Percentiles rank a stretch among this genome's conserved stretches.
phyloP scores from a whole-genome alignment of 2,888 invertebrate species.

The Eurytoma californica region DNA sequence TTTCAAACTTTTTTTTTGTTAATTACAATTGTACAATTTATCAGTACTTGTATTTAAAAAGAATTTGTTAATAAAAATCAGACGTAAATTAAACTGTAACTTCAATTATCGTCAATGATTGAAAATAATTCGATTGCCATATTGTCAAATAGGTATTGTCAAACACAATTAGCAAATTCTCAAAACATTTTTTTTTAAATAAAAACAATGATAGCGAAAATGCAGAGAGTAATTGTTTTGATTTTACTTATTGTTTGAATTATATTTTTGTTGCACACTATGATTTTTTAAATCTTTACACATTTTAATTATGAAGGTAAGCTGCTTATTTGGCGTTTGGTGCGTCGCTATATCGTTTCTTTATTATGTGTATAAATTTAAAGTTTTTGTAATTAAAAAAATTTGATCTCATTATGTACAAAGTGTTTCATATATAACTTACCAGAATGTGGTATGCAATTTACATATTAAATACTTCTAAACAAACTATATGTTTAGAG shows the following conservation, averaged over 20 bases:
- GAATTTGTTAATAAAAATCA: constrained; percentile 24
- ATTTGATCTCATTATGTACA: constrained; percentile 52
- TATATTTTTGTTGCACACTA: constrained; percentile 30
- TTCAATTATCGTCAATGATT: constrained; percentile 38
- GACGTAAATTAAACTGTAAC: constrained; percentile 42
- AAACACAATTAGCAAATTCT: constrained; percentile 21
- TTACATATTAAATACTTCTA: constrained; percentile 50
- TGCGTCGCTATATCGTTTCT: constrained; percentile 36
- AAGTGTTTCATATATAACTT: constrained; percentile 37
- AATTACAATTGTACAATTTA: constrained; percentile 39
- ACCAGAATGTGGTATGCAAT: constrained; percentile 51
- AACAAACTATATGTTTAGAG: constrained; percentile 35
- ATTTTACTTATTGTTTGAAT: constrained; percentile 38
- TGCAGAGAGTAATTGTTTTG: constrained; percentile 50
- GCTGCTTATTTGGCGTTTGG: constrained; percentile 53
- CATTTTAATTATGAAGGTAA: constrained; percentile 42
- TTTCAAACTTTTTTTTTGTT: constrained; percentile 25
- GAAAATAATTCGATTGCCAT: constrained; percentile 36
- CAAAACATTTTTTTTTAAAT: constrained; percentile 13
- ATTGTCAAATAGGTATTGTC: constrained; percentile 48
- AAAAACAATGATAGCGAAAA: constrained; percentile 33
- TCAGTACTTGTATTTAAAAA: constrained; percentile 15
- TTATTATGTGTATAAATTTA: constrained; percentile 24
- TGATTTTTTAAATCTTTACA: constrained; percentile 48
- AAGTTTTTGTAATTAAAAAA: constrained; percentile 49